These are phyloP conservation scores for Danio aesculapii DNA, from an alignment of 2,797 vertebrate species.

Conservation along the genomic window DNA sequence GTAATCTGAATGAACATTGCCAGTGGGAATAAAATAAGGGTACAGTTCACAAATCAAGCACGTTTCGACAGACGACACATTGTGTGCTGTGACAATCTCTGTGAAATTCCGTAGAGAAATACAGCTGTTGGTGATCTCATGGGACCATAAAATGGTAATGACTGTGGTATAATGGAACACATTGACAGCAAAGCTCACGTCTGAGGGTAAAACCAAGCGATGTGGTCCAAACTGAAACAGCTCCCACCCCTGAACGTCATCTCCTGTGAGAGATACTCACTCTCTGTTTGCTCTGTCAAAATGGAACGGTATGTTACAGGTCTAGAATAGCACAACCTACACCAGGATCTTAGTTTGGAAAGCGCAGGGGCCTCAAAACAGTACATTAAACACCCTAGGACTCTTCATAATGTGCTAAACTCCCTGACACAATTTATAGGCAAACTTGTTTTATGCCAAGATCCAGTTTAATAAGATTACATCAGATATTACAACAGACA, in stretches of 20 bases:
- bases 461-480: no score
- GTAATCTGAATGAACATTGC: slow-evolving; percentile 21
- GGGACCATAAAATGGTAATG: slow-evolving; percentile 58
- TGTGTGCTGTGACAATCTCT: slow-evolving; percentile 38
- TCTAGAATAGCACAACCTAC: background rate
- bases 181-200: slow-evolving; percentile 49
- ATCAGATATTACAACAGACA: no score
- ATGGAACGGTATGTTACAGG: background rate
- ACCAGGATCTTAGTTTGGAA: background rate
- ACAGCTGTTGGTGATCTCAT: slow-evolving; percentile 60
- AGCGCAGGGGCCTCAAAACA: background rate
- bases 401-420: no score
- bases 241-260: slow-evolving; percentile 54
- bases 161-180: slow-evolving; percentile 56
- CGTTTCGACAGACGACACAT: slow-evolving; percentile 36
- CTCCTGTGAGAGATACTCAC: slow-evolving; percentile 33
- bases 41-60: slow-evolving; percentile 36
- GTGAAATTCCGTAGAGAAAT: slow-evolving; percentile 47
- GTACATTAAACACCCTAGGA: background rate
- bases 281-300: slow-evolving; percentile 53
- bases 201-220: slow-evolving; percentile 46
- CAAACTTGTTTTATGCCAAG: no score
- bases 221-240: slow-evolving; percentile 35
- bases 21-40: slow-evolving; percentile 27
- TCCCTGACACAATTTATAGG: no score